Evolutionary conservation across 1,140 invertebrate species (phyloP).

Genomic region (Papilio dardanus): DNA sequence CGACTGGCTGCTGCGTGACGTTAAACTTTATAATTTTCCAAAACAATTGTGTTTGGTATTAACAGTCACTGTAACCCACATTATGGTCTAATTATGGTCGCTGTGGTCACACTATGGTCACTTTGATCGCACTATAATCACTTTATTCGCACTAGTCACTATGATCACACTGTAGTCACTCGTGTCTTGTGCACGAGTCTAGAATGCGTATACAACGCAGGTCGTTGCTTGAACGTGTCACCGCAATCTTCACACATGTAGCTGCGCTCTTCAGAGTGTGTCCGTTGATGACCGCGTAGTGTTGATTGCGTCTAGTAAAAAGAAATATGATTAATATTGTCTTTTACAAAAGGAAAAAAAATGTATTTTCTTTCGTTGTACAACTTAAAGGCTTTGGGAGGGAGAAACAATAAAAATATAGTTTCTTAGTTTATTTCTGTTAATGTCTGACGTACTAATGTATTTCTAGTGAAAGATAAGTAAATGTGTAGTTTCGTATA

Average conservation of each 20-base stretch:
- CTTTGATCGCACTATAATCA: background rate
- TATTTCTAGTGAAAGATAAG: no score
- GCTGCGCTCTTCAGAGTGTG: conserved; percentile 49
- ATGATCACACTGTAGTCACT: background rate
- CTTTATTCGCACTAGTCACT: background rate
- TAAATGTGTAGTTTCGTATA: no score
- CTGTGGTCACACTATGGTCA: background rate
- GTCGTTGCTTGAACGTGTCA: conserved; percentile 61
- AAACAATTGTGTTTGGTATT: no score
- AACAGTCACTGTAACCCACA: no score
- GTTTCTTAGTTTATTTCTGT: no score
- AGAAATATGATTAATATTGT: background rate
- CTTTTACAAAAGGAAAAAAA: background rate
- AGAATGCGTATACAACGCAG: conserved; percentile 60
- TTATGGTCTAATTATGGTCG: background rate
- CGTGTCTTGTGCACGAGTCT: conserved; percentile 47
- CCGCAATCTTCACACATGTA: conserved; percentile 66
- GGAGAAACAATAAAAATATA: no score
- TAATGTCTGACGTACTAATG: no score
- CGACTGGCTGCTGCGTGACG: no score
- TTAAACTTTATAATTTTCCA: no score
- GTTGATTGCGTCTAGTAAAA: background rate
- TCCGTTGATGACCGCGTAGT: conserved; percentile 46
- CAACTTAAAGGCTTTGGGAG: no score
- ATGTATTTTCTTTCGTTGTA: no score